Percentiles rank a stretch among this genome's conserved stretches.
These are phyloP conservation scores for Formica aserva DNA, from an alignment of 2,888 invertebrate species.

Conservation along the genomic window DNA sequence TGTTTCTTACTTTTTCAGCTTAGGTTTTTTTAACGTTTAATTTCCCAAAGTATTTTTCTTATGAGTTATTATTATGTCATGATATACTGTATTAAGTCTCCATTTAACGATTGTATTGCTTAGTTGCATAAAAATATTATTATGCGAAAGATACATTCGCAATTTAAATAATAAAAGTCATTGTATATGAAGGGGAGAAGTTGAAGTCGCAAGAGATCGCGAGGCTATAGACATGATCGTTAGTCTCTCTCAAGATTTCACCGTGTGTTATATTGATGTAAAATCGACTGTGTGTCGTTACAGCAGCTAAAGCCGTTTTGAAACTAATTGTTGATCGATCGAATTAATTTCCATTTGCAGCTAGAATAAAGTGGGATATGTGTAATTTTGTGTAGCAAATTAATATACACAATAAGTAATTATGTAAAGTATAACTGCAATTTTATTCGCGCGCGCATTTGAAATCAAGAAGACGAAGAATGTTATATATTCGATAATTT, in stretches of 20 bases:
- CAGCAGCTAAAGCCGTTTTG: not conserved
- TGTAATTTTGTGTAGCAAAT: not conserved
- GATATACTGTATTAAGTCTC: not conserved
- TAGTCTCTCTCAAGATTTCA: slow-evolving; percentile 16
- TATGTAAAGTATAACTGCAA: not conserved
- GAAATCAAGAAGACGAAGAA: not conserved
- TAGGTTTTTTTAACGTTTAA: not conserved
- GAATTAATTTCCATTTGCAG: not conserved
- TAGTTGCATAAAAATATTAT: slow-evolving; percentile 2
- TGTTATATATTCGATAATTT: not conserved
- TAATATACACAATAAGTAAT: slow-evolving; percentile 16
- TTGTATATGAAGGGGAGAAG: not conserved
- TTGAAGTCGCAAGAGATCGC: not conserved
- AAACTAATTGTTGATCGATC: not conserved
- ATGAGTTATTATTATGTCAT: slow-evolving; percentile 18
- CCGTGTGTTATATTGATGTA: not conserved
- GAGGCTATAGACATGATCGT: slow-evolving; percentile 13
- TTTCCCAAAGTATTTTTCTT: not conserved
- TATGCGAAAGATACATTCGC: not conserved
- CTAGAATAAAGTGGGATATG: not conserved
- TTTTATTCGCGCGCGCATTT: not conserved
- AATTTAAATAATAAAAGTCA: slow-evolving; percentile 30
- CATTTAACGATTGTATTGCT: not conserved
- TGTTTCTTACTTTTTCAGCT: not conserved
- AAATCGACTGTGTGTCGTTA: not conserved